Conservation (phyloP, 2,113 vertebrate species). For the Boleophthalmus pectinirostris region DNA sequence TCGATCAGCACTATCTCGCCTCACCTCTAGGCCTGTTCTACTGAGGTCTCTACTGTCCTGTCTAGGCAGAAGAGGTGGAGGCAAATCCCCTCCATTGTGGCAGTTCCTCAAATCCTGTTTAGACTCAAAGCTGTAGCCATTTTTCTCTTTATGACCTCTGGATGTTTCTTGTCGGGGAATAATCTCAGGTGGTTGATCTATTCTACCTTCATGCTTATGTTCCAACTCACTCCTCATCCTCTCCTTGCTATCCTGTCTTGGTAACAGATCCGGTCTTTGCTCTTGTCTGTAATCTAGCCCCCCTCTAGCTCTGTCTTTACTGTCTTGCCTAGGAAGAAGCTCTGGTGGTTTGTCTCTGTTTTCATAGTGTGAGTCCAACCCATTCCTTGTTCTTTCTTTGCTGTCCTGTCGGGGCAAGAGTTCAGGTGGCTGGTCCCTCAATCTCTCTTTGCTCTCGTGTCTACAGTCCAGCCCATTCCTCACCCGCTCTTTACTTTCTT, state of each 20-base stretch:
- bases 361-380: slow-evolving; percentile 61
- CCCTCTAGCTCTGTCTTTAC: slow-evolving; percentile 62
- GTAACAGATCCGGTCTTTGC: slow-evolving; percentile 60
- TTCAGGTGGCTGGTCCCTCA: slow-evolving; percentile 64
- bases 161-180: slow-evolving; percentile 61
- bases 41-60: slow-evolving; percentile 71
- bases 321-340: slow-evolving; percentile 59
- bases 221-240: slow-evolving; percentile 64
- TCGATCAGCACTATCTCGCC: slow-evolving; percentile 74
- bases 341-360: slow-evolving; percentile 62
- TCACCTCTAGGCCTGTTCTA: slow-evolving; percentile 67
- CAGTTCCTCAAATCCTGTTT: slow-evolving; percentile 57
- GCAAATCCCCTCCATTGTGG: slow-evolving; percentile 62
- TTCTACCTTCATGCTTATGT: slow-evolving; percentile 68
- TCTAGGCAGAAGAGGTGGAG: slow-evolving; percentile 57
- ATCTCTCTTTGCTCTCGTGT: slow-evolving; percentile 66
- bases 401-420: slow-evolving; percentile 68
- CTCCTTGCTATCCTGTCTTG: slow-evolving; percentile 71
- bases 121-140: slow-evolving; percentile 36
- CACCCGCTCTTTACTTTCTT: slow-evolving; percentile 68
- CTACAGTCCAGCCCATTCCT: slow-evolving; percentile 60
- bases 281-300: slow-evolving; percentile 60
- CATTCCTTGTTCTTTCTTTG: slow-evolving; percentile 70
- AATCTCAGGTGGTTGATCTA: slow-evolving; percentile 70
- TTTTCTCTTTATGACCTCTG: slow-evolving; percentile 54